phyloP scores from a whole-genome alignment of 1,140 invertebrate species.

The Zaprionus vittiger region DNA sequence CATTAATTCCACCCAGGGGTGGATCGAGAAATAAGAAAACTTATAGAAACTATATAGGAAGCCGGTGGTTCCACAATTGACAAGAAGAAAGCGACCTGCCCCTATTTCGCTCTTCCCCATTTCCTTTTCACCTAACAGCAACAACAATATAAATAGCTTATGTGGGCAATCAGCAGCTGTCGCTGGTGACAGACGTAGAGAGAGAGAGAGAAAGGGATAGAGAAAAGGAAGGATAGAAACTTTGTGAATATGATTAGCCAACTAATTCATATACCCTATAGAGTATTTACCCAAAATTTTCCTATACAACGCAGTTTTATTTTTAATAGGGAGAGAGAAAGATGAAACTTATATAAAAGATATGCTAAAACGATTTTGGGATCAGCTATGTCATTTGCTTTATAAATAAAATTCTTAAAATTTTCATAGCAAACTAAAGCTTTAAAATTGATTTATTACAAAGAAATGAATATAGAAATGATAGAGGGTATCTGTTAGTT shows the following conservation, averaged over 20 bases:
- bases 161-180: slow-evolving; percentile 35
- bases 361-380: not conserved
- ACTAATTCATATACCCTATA: slow-evolving; percentile 20
- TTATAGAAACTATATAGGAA: not conserved
- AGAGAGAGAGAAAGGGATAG: not conserved
- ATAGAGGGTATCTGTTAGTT: slow-evolving; percentile 15
- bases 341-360: not conserved
- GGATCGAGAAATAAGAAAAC: not conserved
- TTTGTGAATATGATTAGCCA: slow-evolving; percentile 14
- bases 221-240: not conserved
- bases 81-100: slow-evolving; percentile 16
- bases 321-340: not conserved
- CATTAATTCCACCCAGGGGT: slow-evolving; percentile 11
- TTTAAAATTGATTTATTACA: not conserved
- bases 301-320: not conserved
- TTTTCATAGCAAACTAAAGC: not conserved
- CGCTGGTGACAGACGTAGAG: not conserved
- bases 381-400: not conserved
- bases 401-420: not conserved
- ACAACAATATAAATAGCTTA: slow-evolving; percentile 38
- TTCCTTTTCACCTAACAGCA: slow-evolving; percentile 29
- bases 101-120: not conserved
- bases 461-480: not conserved
- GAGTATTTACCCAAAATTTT: not conserved
- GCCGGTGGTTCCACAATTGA: slow-evolving; percentile 62